These are phyloP conservation scores for Dolichoris vasculosae DNA, from an alignment of 1,140 invertebrate genomes.

Conservation along the genomic window DNA sequence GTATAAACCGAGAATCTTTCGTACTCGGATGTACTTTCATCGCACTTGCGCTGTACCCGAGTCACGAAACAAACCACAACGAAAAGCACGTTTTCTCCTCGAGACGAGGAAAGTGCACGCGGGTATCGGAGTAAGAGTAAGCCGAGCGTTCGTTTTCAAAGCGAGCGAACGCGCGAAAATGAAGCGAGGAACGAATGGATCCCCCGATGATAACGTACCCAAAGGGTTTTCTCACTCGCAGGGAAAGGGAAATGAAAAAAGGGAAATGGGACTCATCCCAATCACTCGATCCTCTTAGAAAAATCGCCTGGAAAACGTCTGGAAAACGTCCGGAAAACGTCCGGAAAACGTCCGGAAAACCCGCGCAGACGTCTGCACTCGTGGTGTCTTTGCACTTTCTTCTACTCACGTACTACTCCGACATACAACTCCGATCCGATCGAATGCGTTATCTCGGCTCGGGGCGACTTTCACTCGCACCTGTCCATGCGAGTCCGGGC, in stretches of 20 bases:
- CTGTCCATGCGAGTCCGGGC: too few species aligned
- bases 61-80: not conserved
- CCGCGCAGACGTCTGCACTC: not conserved
- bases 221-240: too few species aligned
- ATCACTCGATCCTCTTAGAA: too few species aligned
- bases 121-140: not conserved
- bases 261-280: too few species aligned
- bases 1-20: not conserved
- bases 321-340: too few species aligned
- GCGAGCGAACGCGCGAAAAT: not conserved
- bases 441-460: not conserved
- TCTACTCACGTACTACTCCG: not conserved
- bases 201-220: too few species aligned
- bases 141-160: not conserved
- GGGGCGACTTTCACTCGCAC: slow-evolving; percentile 22
- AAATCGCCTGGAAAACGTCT: too few species aligned
- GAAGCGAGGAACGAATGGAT: too few species aligned
- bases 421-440: not conserved
- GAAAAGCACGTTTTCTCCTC: slow-evolving; percentile 11
- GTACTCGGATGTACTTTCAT: not conserved
- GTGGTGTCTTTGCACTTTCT: slow-evolving; percentile 18
- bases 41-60: not conserved
- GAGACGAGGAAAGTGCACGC: not conserved
- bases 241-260: too few species aligned
- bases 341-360: too few species aligned